A percentile compares a stretch with the other conserved stretches of the same genome.
Evolutionary conservation across 2,113 vertebrate genomes (phyloP).

Genomic region (Microcebus murinus): DNA sequence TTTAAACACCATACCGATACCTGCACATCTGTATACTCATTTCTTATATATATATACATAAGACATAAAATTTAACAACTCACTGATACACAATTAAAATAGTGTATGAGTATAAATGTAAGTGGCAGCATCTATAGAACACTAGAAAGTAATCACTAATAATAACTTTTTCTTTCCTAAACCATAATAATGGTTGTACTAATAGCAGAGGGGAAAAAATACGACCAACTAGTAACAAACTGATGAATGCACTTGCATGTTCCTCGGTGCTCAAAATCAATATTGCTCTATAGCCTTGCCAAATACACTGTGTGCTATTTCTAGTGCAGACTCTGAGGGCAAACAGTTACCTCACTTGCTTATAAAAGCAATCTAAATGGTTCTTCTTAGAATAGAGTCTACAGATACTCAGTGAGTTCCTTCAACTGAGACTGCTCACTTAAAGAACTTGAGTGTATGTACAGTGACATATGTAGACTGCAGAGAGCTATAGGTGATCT

Average conservation of each 20-base stretch:
- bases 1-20: not conserved
- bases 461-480: not conserved
- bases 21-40: not conserved
- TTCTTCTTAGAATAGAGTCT: conserved; percentile 7
- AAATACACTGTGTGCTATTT: conserved; percentile 19
- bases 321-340: not conserved
- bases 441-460: not conserved
- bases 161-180: not conserved
- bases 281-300: conserved; percentile 43
- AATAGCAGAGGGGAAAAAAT: not conserved
- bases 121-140: not conserved
- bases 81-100: not conserved
- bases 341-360: conserved; percentile 18
- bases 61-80: not conserved
- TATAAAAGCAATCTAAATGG: not conserved
- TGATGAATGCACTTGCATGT: not conserved
- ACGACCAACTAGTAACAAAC: not conserved
- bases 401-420: not conserved
- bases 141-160: not conserved
- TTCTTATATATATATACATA: not conserved
- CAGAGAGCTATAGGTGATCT: not conserved
- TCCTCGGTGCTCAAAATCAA: conserved; percentile 41
- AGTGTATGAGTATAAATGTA: not conserved
- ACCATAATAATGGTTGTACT: not conserved
- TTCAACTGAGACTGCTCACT: conserved; percentile 2